Conservation (phyloP, 2,888 invertebrate species). For the Tenthredo mesomela region DNA sequence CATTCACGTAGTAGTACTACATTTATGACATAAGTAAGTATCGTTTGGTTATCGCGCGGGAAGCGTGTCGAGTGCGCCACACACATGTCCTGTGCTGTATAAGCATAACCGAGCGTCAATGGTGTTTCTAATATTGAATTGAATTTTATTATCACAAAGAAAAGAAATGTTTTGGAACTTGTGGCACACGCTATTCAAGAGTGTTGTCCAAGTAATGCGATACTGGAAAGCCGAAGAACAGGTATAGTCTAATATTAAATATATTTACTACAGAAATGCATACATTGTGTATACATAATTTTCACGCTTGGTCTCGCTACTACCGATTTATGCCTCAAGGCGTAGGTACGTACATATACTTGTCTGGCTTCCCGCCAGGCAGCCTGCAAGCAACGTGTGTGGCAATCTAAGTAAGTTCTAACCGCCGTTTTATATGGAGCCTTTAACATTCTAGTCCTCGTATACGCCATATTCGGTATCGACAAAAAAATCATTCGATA, state of each 20-base stretch:
- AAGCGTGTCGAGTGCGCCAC: constrained; percentile 5
- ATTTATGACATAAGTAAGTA: background rate
- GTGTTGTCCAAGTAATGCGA: constrained; percentile 60
- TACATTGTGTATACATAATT: background rate
- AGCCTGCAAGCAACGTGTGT: constrained; percentile 14
- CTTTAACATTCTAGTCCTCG: background rate
- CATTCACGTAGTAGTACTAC: background rate
- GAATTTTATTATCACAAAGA: background rate
- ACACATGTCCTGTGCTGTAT: background rate
- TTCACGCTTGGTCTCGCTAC: background rate
- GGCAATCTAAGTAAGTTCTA: background rate
- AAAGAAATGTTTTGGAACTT: constrained; percentile 67
- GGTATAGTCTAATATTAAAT: constrained; percentile 56
- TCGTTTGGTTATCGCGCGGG: constrained; percentile 45
- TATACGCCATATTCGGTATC: background rate
- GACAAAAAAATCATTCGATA: background rate
- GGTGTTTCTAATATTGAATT: background rate
- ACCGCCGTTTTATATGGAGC: background rate
- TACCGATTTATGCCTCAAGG: background rate
- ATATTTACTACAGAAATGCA: background rate
- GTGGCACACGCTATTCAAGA: constrained; percentile 60
- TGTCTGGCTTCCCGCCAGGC: constrained; percentile 37
- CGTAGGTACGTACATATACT: background rate
- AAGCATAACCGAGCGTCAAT: background rate
- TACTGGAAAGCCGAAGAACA: constrained; percentile 58